These are phyloP conservation scores for Pangasianodon hypophthalmus DNA, from an alignment of 2,113 vertebrate species.

Conservation along the genomic window DNA sequence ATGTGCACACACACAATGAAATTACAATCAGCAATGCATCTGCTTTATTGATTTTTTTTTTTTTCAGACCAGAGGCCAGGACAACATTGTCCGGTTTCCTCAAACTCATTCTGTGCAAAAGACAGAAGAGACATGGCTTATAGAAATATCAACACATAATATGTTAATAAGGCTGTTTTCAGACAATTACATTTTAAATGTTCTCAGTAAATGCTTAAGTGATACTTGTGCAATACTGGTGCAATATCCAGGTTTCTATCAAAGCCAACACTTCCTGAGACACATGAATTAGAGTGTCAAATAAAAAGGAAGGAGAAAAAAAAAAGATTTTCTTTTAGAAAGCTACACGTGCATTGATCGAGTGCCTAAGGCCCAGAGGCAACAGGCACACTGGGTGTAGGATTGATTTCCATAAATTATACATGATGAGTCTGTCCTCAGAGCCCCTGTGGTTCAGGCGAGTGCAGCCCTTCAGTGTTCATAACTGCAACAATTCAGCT, in stretches of 20 bases:
- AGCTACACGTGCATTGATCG: slow-evolving; percentile 59
- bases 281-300: slow-evolving; percentile 8
- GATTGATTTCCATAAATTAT: slow-evolving; percentile 71
- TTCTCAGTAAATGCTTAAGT: not conserved
- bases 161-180: not conserved
- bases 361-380: slow-evolving; percentile 35
- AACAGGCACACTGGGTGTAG: slow-evolving; percentile 16
- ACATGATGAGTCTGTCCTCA: slow-evolving; percentile 59
- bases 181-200: not conserved
- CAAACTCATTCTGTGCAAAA: not conserved
- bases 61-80: no score
- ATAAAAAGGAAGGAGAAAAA: slow-evolving; percentile 48
- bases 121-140: not conserved
- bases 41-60: not conserved
- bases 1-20: not conserved
- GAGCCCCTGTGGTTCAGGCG: slow-evolving; percentile 44
- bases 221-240: not conserved
- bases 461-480: slow-evolving; percentile 14
- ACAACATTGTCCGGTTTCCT: not conserved
- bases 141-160: not conserved
- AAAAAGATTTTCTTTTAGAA: slow-evolving; percentile 64
- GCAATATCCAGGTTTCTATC: not conserved
- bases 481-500: not conserved
- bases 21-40: not conserved
- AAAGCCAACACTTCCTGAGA: not conserved